Conservation (phyloP, 23 tunicate species). For the Corella eumyota region DNA sequence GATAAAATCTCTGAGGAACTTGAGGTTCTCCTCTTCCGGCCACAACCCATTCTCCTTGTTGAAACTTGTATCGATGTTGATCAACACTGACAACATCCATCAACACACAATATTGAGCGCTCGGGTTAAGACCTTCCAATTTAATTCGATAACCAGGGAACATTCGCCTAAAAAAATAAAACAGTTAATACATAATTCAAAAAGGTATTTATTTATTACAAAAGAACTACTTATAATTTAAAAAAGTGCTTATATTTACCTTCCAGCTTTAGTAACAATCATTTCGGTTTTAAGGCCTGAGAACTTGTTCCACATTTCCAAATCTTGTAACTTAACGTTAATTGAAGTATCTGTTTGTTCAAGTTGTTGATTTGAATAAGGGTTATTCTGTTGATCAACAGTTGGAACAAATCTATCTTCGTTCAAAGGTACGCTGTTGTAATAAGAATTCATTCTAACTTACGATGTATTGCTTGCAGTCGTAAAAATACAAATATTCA, state of each 20-base stretch:
- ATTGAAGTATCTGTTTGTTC: no score
- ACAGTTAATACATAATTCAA: no score
- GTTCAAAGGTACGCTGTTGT: no score
- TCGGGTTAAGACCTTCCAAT: constrained; percentile 30
- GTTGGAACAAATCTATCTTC: no score
- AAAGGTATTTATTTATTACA: no score
- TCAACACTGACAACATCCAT: constrained; percentile 36
- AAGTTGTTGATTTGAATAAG: no score
- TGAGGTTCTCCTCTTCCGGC: constrained; percentile 60
- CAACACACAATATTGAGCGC: constrained; percentile 39
- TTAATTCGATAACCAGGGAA: constrained; percentile 52
- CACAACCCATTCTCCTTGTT: constrained; percentile 45
- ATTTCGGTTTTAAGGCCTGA: constrained; percentile 42
- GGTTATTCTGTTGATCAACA: no score
- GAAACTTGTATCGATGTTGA: constrained; percentile 32
- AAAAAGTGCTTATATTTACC: constrained; percentile 10
- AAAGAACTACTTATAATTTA: no score
- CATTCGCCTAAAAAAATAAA: constrained; percentile 37
- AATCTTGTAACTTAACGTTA: constrained; percentile 33
- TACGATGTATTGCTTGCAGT: no score
- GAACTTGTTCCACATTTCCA: constrained; percentile 44
- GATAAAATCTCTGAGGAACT: constrained; percentile 27
- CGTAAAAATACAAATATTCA: no score
- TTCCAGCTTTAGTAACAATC: constrained; percentile 55
- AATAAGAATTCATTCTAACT: no score